Evolutionary conservation across 2,113 vertebrate genomes (phyloP), one percentile per base, ranked within the genome.

Genomic region (Passer montanus): DNA sequence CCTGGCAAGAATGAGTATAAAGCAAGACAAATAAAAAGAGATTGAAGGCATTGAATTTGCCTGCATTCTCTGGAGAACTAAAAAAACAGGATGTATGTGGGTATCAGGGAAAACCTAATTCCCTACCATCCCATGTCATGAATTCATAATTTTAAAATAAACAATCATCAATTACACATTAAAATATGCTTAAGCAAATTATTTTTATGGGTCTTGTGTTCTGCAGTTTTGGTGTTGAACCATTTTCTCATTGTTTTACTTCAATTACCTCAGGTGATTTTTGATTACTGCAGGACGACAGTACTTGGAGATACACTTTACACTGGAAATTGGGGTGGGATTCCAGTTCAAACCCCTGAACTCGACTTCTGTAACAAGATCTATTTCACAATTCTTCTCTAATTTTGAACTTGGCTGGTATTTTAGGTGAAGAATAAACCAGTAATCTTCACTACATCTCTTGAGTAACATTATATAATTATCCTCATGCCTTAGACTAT

Each of bases 81-180:
- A 53, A 64, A 55, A 43, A 53, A 35, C 23, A 64, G 33, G 35
- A 58, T 8, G 33, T 41, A 35, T 44, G 43, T 84, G 39, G 15
- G 46, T 79, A 66, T 33, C 19, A n/a, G 23, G 43, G 43, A 55
- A 43, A 81, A 58, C 9, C 15, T 56, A 92, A 92, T 67, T 76
- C 44, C 68, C 39, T 70, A 63, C 68, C 23, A 49, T 49, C 24
- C 39, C 24, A 16, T 35, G 64, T 41, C 35, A 90, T 11, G 16
- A 81, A 50, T 93, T 79, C 53, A 18, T 75, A 59, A 89, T 94
- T 94, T 66, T 62, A 85, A 87, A 43, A 66, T 37, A 67, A 91
- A 6, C 44, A 62, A 19, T 30, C 16, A 33, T 21, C 46, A 80
- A 24, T 33, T 15, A 28, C 12, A 76, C 5, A 7, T 27, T 37